Evolutionary conservation across 2,888 invertebrate genomes (phyloP), one percentile per base, ranked within the genome.

Genomic region (Drosophila nr. perissopoda): DNA sequence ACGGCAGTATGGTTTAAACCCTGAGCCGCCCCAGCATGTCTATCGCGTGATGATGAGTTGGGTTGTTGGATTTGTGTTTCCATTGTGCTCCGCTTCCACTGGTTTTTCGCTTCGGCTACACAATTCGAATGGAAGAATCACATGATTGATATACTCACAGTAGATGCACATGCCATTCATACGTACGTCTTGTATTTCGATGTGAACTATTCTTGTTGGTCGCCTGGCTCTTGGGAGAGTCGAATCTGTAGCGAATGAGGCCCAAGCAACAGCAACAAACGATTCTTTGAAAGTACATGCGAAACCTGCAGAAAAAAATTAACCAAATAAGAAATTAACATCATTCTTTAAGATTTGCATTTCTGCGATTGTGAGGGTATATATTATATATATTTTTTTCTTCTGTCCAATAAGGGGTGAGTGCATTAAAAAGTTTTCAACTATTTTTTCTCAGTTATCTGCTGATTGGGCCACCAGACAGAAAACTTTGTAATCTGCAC

Each of bases 271-370:
- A 95, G 56, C 95, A 95, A 90, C 95, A 96, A 64, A 96, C 95
- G 4, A 95, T 96, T 60, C 95, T 94, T 80, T 95, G 95, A 91
- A 96, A 96, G 91, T 96, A 96, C 71, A 95, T 94, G 49, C 96
- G 94, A 92, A 96, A 96, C 91, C 96, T 96, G 76, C 74, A 78
- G 18, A 4, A 31, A 52, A 13, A 27, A 2, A 29, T 1, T 21
- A 61, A 8, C 4, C 16, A 48, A 31, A 31, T 4, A 57, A 33
- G 21, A 38, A 45, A 16, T 42, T 7, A 42, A 21, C 11, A 7
- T 3, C 13, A 21, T 42, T 42, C 21, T 21, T 21, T 21, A 40
- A 5, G 1, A n/a, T 10, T 40, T 40, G 10, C 10, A 40, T 11
- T 40, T 40, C n/a, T 36, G 16, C 40, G 40, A 40, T 40, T 8